phyloP scores from a whole-genome alignment of 2,113 vertebrate genomes.

The Argyrosomus japonicus region DNA sequence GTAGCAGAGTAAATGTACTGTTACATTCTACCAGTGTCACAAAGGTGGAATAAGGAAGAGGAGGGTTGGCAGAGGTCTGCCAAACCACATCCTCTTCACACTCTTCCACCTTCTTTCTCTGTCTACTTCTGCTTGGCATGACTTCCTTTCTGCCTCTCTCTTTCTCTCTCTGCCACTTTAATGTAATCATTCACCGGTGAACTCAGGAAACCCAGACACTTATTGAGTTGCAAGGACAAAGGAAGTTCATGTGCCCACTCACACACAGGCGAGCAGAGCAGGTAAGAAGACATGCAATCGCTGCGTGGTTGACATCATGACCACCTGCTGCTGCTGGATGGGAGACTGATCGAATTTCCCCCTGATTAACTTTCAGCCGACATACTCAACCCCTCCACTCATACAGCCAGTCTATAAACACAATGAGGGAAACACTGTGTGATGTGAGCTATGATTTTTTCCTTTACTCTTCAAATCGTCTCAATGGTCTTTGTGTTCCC shows the following conservation, averaged over 20 bases:
- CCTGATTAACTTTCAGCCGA: conserved; percentile 34
- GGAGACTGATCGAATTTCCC: conserved; percentile 32
- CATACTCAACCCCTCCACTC: conserved; percentile 11
- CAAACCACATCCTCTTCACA: neutral
- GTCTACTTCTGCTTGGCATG: conserved; percentile 20
- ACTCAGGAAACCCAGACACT: conserved; percentile 41
- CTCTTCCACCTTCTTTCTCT: neutral
- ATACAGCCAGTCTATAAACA: conserved; percentile 25
- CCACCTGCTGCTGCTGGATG: conserved; percentile 32
- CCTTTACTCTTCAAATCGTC: conserved; percentile 17
- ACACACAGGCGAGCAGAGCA: neutral
- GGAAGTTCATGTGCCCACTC: conserved; percentile 41
- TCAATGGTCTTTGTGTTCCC: conserved; percentile 8
- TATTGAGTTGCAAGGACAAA: conserved; percentile 55
- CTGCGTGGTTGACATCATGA: neutral
- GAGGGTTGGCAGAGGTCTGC: conserved; percentile 11
- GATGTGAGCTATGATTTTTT: conserved; percentile 5
- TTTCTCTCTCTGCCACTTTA: conserved; percentile 33
- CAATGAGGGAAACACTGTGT: neutral
- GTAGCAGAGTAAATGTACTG: neutral
- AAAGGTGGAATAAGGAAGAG: neutral
- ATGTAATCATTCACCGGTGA: conserved; percentile 57
- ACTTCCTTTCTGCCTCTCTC: neutral
- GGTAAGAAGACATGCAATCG: conserved; percentile 10
- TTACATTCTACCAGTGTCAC: neutral